phyloP scores from a whole-genome alignment of 2,113 vertebrate species.

The Pantherophis guttatus region DNA sequence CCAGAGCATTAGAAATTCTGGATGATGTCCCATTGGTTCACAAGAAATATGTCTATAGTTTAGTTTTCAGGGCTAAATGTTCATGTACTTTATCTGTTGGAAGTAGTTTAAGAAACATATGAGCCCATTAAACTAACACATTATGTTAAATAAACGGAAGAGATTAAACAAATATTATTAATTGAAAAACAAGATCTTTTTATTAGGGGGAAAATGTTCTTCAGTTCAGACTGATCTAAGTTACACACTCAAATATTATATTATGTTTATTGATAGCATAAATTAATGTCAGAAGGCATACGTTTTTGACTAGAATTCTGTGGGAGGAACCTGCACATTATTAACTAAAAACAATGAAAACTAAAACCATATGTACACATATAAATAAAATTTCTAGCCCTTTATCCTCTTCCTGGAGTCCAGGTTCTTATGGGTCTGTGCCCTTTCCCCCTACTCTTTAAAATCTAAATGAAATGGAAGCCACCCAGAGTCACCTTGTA shows the following conservation, averaged over 20 bases:
- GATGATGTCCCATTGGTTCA: neutral
- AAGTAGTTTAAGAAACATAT: neutral
- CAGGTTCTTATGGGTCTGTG: neutral
- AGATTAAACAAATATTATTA: neutral
- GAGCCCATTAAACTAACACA: neutral
- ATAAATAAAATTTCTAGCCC: neutral
- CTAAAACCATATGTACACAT: neutral
- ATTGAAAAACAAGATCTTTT: neutral
- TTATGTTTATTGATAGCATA: neutral
- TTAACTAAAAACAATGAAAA: neutral
- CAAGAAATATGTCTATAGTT: neutral
- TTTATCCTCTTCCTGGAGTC: neutral
- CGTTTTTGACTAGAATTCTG: neutral
- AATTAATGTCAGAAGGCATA: neutral
- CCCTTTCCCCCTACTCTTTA: neutral
- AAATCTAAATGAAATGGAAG: neutral
- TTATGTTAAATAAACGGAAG: neutral
- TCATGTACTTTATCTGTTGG: neutral
- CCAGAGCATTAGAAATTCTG: neutral
- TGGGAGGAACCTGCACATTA: neutral
- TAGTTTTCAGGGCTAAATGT: neutral
- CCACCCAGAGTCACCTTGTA: neutral
- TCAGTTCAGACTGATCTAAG: neutral
- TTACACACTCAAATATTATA: neutral
- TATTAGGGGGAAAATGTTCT: neutral